Evolutionary conservation across 2,113 vertebrate genomes (phyloP), one percentile per base, ranked within the genome.

Genomic region (Neogobius melanostomus): DNA sequence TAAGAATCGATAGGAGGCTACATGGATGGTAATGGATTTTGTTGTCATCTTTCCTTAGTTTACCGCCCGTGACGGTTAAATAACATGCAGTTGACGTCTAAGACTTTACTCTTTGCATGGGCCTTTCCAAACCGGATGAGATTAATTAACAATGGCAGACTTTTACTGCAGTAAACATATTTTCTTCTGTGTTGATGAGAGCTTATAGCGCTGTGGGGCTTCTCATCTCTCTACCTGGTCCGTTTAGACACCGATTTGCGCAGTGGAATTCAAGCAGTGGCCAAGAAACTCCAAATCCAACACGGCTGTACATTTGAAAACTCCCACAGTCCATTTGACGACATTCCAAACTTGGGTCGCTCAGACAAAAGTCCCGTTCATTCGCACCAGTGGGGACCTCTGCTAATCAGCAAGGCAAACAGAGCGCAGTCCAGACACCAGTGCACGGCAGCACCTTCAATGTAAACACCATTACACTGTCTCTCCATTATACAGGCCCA

Each of bases 401-500:
- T 48, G 36, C 82, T 87, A 90, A 92, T 91, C 88, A 91, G 80
- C 84, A 85, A 90, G 82, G 54, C 81, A 90, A 91, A 89, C 85
- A 88, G 69, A 50, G 65, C 72, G 62, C 44, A 48, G 53, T 59
- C 64, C 80, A 81, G 74, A 67, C 69, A 66, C 47, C 73, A 73
- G 50, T 71, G 64, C 44, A n/a, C 54, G 56, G 77, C 75, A 68
- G 72, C 81, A 81, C 76, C 79, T 70, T 77, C 71, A 63, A 47
- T 79, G 77, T 88, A 88, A 91, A 90, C 85, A 89, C 71, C 76
- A 84, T 50, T 63, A 72, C 76, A 69, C 71, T 68, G 74, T 82
- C 71, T 64, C 64, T 76, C 75, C 64, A 81, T 89, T 83, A 56
- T 21, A 80, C 21, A 28, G 36, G 28, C 28, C 51, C n/a, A 28